Evolutionary conservation across 92 coral and sea anemone genomes (phyloP).

Genomic region (Actinernus sp.): DNA sequence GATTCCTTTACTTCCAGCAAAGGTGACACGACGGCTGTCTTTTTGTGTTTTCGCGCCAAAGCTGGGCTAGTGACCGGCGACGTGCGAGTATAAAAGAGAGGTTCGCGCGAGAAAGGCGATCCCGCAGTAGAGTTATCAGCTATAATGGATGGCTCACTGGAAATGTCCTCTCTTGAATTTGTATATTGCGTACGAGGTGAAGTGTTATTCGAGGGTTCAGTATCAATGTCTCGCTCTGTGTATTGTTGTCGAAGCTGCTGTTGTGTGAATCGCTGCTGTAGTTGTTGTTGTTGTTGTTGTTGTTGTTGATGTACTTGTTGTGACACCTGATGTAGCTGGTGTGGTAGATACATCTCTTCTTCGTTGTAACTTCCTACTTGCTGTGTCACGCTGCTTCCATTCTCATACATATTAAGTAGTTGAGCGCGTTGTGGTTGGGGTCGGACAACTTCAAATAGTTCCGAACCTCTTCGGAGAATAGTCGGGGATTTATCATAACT

Average conservation of each 20-base stretch:
- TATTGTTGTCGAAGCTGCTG: not conserved
- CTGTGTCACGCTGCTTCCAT: not conserved
- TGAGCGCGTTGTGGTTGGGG: slow-evolving; percentile 22
- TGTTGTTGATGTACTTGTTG: slow-evolving; percentile 47
- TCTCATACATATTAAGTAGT: not conserved
- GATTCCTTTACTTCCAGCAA: slow-evolving; percentile 63
- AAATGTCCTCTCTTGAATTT: not conserved
- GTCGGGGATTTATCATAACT: slow-evolving; percentile 65
- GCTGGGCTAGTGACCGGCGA: slow-evolving; percentile 38
- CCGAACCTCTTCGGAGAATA: slow-evolving; percentile 59
- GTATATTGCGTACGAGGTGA: not conserved
- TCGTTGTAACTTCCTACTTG: slow-evolving; percentile 14
- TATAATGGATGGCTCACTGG: not conserved
- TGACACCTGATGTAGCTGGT: slow-evolving; percentile 34
- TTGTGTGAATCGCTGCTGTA: not conserved
- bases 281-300: slow-evolving; percentile 8
- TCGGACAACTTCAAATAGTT: slow-evolving; percentile 35
- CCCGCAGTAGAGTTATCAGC: not conserved
- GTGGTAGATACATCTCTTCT: slow-evolving; percentile 31
- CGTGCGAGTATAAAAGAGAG: not conserved
- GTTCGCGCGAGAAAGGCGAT: not conserved
- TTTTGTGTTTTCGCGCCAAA: slow-evolving; percentile 49
- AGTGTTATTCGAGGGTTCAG: not conserved
- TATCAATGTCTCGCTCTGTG: not conserved
- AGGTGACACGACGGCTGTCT: slow-evolving; percentile 90